Evolutionary conservation across 2,888 invertebrate species (phyloP).

Genomic region (Rhamphomyia laevipes): DNA sequence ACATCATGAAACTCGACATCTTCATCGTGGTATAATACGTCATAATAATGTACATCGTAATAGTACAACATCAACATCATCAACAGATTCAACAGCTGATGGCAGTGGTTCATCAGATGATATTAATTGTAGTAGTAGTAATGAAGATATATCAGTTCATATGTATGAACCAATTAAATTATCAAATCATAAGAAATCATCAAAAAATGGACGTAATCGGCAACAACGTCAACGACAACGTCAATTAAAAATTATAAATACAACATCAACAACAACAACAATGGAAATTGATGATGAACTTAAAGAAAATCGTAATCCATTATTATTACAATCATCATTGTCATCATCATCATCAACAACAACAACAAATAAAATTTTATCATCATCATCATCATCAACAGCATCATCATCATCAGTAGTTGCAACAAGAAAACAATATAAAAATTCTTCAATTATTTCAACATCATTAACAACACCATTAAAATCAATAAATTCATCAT

Average conservation of each 20-base stretch:
- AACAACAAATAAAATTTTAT: neutral
- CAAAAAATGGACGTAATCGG: constrained; percentile 4
- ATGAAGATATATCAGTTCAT: constrained; percentile 3
- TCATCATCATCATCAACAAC: constrained; percentile 4
- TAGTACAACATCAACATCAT: constrained; percentile 20
- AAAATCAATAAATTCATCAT: too few relatives aligned
- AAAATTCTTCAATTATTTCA: neutral
- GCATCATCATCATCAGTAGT: too few relatives aligned
- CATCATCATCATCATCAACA: too few relatives aligned
- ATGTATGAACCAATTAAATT: neutral
- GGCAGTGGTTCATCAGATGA: neutral
- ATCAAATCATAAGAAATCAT: neutral
- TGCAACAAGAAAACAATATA: too few relatives aligned
- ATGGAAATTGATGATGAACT: constrained; percentile 11
- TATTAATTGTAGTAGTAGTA: constrained; percentile 6
- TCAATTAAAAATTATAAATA: neutral
- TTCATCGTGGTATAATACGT: too few relatives aligned
- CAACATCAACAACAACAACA: neutral
- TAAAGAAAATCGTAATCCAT: constrained; percentile 10
- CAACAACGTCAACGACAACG: constrained; percentile 1
- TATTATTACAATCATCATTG: too few relatives aligned
- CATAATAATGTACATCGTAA: constrained; percentile 21
- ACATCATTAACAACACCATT: neutral
- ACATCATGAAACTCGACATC: too few relatives aligned
- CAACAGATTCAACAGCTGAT: neutral